Evolutionary conservation across 1,140 invertebrate genomes (phyloP), one percentile per base, ranked within the genome.

Genomic region (Dolichoris vasculosae): DNA sequence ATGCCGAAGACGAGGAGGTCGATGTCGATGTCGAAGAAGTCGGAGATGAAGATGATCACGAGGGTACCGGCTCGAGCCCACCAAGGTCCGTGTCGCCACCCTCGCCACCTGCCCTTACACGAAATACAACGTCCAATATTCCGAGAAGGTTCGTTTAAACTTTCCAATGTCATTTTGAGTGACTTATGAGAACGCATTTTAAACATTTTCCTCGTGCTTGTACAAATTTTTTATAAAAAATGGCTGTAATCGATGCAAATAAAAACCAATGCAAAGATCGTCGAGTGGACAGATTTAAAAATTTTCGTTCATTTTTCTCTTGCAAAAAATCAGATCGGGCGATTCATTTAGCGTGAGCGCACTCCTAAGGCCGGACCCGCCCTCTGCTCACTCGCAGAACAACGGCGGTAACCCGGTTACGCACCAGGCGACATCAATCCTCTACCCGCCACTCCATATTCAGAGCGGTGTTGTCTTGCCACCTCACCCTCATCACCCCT

Each of bases 311-410:
- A 46, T 46, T 46, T 46, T 46, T 13, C 43, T 73, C 1, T 43
- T 43, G 43, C 38, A 79, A 59, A 40, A 4, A 82, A 82, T 8
- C 79, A 92, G 96, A 93, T 97, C 96, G 11, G 96, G 90, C 23
- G 93, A 97, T 91, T 94, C 95, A 9, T 97, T 97, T 90, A 97
- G 96, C 83, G 96, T 97, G 9, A 96, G 95, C 73, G 97, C 96
- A 0, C 92, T 97, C 8, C 91, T 97, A 23, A 94, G 96, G 91
- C 96, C 96, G 77, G 96, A 97, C 91, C 95, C 96, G 35, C 96
- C 95, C 2, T 94, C 92, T 38, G 90, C 90, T 15, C 95, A 92
- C 90, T 94, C 85, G 90, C 90, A 94, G 92, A 94, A 94, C 89
- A 86, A 92, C 89, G 89, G 90, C n/a, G 85, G 86, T 80, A 82